phyloP scores from a whole-genome alignment of 2,888 invertebrate species.

The Acronicta leporina region DNA sequence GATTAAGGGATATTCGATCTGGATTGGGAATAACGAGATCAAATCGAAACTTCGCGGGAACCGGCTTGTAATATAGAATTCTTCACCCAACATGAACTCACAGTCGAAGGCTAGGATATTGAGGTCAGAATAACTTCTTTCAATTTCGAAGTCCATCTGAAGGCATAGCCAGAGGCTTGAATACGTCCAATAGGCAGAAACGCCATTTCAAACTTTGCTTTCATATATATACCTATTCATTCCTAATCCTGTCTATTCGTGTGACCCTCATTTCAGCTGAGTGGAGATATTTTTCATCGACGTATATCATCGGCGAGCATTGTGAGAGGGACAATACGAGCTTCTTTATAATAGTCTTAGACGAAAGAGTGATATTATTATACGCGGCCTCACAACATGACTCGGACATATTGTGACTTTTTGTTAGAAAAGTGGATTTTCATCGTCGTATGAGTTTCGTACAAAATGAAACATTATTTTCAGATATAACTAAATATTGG shows the following conservation, averaged over 20 bases:
- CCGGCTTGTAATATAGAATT: too few relatives aligned
- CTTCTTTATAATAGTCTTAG: conserved; percentile 54
- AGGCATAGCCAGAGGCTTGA: conserved; percentile 17
- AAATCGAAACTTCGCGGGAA: too few relatives aligned
- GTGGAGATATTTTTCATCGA: conserved; percentile 71
- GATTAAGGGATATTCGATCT: too few relatives aligned
- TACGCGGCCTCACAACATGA: conserved; percentile 45
- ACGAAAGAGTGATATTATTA: conserved; percentile 46
- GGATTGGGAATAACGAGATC: too few relatives aligned
- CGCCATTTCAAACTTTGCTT: conserved; percentile 57
- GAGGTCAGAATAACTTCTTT: conserved; percentile 35
- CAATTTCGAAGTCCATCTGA: conserved; percentile 40
- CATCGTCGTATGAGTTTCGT: conserved; percentile 8
- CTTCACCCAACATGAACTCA: neutral
- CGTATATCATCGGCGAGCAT: conserved; percentile 61
- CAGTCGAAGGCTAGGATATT: conserved; percentile 5
- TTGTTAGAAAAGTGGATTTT: conserved; percentile 43
- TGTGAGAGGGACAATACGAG: conserved; percentile 59
- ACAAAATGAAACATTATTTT: too few relatives aligned
- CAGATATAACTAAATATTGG: too few relatives aligned
- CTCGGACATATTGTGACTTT: conserved; percentile 46
- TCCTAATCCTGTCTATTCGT: conserved; percentile 67
- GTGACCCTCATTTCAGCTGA: conserved; percentile 71
- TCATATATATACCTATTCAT: conserved; percentile 62
- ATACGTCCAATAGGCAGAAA: conserved; percentile 47